Evolutionary conservation across 1,140 invertebrate species (phyloP).

Genomic region (Drosophila kanapiae): DNA sequence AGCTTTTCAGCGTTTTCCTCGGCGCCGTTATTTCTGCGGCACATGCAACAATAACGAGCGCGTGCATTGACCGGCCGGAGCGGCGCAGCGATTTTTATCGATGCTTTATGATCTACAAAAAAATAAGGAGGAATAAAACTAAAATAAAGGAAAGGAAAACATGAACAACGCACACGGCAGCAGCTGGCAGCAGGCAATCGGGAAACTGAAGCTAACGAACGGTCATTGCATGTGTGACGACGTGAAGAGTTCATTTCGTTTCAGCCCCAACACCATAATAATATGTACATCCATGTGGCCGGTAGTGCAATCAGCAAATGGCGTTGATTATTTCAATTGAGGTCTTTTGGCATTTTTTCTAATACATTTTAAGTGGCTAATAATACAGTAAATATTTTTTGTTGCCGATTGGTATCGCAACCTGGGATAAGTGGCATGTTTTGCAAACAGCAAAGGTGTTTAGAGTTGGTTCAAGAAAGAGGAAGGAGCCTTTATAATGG

Average conservation of each 20-base stretch:
- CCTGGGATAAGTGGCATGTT: background rate
- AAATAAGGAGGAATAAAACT: conserved; percentile 4
- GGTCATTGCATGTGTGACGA: conserved; percentile 68
- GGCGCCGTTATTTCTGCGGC: conserved; percentile 63
- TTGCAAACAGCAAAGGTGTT: background rate
- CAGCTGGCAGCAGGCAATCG: conserved; percentile 17
- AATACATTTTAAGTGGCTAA: conserved; percentile 57
- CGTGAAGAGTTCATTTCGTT: conserved; percentile 34
- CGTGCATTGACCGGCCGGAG: conserved; percentile 39
- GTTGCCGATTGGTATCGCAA: conserved; percentile 3
- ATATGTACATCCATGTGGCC: conserved; percentile 6
- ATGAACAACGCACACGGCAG: conserved; percentile 21
- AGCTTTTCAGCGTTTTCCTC: conserved; percentile 30
- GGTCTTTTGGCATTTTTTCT: conserved; percentile 59
- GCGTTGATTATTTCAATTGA: conserved; percentile 79
- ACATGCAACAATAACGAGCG: conserved; percentile 66
- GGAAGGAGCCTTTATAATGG: background rate
- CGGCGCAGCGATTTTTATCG: conserved; percentile 71
- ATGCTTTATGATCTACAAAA: conserved; percentile 69
- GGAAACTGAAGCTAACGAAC: conserved; percentile 54
- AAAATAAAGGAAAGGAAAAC: conserved; percentile 39
- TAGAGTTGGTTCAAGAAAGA: no score
- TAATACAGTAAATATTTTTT: conserved; percentile 34
- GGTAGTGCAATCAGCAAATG: conserved; percentile 60
- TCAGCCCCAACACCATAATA: conserved; percentile 3